phyloP scores from a whole-genome alignment of 2,888 invertebrate genomes.

The Epiblema foenella region DNA sequence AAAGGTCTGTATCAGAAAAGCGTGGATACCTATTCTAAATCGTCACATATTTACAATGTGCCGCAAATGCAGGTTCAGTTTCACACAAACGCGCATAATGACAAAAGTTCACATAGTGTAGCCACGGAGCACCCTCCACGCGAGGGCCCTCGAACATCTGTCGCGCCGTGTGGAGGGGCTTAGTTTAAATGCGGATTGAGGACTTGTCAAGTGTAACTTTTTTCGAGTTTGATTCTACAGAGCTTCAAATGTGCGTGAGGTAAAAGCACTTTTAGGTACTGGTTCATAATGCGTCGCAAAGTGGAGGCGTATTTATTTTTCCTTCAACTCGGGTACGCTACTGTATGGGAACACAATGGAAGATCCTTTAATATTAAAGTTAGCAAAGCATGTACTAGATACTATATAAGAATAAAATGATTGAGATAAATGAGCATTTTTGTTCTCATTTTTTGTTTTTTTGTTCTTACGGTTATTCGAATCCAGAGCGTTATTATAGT shows the following conservation, averaged over 20 bases:
- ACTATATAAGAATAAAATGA: too few relatives aligned
- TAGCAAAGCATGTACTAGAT: too few relatives aligned
- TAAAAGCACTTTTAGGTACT: conserved; percentile 29
- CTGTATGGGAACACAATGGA: background rate
- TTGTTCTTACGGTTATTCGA: too few relatives aligned
- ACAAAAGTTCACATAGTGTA: conserved; percentile 56
- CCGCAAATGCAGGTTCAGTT: conserved; percentile 28
- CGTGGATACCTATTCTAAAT: conserved; percentile 10
- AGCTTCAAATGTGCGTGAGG: conserved; percentile 31
- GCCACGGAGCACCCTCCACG: conserved; percentile 62
- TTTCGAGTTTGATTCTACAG: conserved; percentile 29
- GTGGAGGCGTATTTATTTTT: conserved; percentile 8
- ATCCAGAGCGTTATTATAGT: too few relatives aligned
- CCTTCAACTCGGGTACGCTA: background rate
- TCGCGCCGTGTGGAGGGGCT: conserved; percentile 54
- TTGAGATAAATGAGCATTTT: too few relatives aligned
- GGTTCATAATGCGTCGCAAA: conserved; percentile 27
- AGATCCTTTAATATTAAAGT: too few relatives aligned
- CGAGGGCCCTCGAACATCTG: conserved; percentile 73
- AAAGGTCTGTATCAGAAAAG: background rate
- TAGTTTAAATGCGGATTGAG: conserved; percentile 54
- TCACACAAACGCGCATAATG: conserved; percentile 45
- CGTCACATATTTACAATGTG: conserved; percentile 29
- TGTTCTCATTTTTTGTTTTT: too few relatives aligned
- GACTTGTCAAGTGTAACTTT: conserved; percentile 42